phyloP scores from a whole-genome alignment of 2,888 invertebrate species.

The Augiades crinisus region DNA sequence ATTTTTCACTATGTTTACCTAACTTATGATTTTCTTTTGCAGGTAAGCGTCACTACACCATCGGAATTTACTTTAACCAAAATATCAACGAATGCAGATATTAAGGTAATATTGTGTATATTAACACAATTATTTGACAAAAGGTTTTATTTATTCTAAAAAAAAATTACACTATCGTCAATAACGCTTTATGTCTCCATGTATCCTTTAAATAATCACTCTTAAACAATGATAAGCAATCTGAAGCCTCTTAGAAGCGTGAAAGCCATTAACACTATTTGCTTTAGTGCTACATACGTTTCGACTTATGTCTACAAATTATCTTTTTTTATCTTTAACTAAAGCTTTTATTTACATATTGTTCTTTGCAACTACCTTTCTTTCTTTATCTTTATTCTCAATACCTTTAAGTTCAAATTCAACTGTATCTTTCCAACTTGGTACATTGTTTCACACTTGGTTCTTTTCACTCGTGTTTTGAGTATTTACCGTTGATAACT shows the following conservation, averaged over 20 bases:
- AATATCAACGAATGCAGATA: too few species aligned
- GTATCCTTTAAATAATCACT: too few species aligned
- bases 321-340: slow-evolving; percentile 37
- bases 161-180: too few species aligned
- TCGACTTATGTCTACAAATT: slow-evolving; percentile 31
- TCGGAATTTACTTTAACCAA: too few species aligned
- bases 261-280: slow-evolving; percentile 42
- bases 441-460: background rate
- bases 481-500: slow-evolving; percentile 53
- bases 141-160: too few species aligned
- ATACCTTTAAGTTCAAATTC: background rate
- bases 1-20: too few species aligned
- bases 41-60: too few species aligned
- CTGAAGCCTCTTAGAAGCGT: slow-evolving; percentile 16
- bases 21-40: too few species aligned
- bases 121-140: too few species aligned
- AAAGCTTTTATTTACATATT: slow-evolving; percentile 27
- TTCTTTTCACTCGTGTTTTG: slow-evolving; percentile 32
- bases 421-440: background rate
- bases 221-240: too few species aligned
- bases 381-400: background rate
- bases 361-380: background rate
- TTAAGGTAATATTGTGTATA: too few species aligned
- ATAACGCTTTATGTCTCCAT: too few species aligned
- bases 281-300: slow-evolving; percentile 42